These are phyloP conservation scores for Globicephala melas DNA, from an alignment of 2,113 vertebrate genomes.

Conservation along the genomic window DNA sequence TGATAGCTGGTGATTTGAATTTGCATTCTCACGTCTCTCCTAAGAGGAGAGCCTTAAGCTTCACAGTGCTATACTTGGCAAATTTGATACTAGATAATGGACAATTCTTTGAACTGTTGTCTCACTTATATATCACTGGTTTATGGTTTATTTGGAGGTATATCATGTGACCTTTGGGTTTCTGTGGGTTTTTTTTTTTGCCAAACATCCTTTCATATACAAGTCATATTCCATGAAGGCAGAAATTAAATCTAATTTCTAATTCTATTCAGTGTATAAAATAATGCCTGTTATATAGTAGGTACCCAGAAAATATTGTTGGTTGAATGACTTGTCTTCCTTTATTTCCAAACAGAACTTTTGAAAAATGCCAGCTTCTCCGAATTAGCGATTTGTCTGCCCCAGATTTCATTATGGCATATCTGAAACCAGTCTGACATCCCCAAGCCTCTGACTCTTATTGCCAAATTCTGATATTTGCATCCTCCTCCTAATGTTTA, in stretches of 20 bases:
- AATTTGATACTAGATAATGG: neutral
- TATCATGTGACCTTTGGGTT: neutral
- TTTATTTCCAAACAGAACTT: slow-evolving; percentile 23
- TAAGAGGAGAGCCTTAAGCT: slow-evolving; percentile 23
- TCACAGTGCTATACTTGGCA: neutral
- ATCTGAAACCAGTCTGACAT: neutral
- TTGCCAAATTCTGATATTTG: neutral
- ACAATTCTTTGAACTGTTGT: neutral
- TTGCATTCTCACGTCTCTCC: slow-evolving; percentile 51
- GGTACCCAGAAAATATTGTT: neutral
- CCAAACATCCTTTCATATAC: neutral
- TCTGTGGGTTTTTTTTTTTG: neutral
- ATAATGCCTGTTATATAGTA: neutral
- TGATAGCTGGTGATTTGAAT: slow-evolving; percentile 54
- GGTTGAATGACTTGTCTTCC: neutral
- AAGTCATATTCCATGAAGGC: neutral
- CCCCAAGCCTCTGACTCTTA: neutral
- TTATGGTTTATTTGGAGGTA: slow-evolving; percentile 27
- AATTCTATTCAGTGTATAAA: neutral
- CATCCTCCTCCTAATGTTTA: neutral
- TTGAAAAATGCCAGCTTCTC: neutral
- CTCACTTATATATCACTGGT: neutral
- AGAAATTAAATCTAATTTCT: neutral
- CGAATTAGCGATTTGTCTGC: neutral
- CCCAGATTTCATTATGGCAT: neutral